phyloP scores from a whole-genome alignment of 2,888 invertebrate species.

The Conistra vaccinii region DNA sequence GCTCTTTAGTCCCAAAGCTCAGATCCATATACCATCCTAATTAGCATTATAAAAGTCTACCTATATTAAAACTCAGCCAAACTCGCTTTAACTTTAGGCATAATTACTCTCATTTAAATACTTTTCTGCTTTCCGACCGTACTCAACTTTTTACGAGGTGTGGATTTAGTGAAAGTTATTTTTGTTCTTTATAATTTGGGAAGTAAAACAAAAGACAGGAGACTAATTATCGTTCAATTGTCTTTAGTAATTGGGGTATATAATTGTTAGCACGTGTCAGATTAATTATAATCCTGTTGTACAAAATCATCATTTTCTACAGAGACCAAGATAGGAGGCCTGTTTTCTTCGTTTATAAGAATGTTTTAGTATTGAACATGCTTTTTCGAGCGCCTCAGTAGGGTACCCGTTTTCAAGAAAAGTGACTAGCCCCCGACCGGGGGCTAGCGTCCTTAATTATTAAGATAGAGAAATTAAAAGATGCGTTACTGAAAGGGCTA shows the following conservation, averaged over 20 bases:
- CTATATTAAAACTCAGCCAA: slow-evolving; percentile 47
- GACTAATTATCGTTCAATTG: slow-evolving; percentile 8
- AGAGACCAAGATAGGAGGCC: too few species aligned
- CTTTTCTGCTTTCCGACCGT: slow-evolving; percentile 69
- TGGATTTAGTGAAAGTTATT: slow-evolving; percentile 27
- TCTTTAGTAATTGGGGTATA: not conserved
- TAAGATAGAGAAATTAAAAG: too few species aligned
- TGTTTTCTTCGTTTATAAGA: too few species aligned
- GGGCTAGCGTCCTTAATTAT: too few species aligned
- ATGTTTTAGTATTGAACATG: too few species aligned
- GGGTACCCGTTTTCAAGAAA: too few species aligned
- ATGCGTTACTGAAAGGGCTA: too few species aligned
- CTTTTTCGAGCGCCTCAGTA: too few species aligned
- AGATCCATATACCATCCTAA: slow-evolving; percentile 18
- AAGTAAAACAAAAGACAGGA: slow-evolving; percentile 14
- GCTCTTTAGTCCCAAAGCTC: slow-evolving; percentile 17
- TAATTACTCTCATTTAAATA: slow-evolving; percentile 78
- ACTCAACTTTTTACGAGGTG: slow-evolving; percentile 45
- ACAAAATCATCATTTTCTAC: not conserved
- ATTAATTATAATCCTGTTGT: not conserved
- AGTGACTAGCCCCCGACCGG: too few species aligned
- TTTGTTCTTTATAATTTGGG: slow-evolving; percentile 14
- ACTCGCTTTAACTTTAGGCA: slow-evolving; percentile 69
- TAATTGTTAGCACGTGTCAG: not conserved
- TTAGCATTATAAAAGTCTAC: slow-evolving; percentile 49